Percentiles rank a stretch among this genome's conserved stretches.
Evolutionary conservation across 2,888 invertebrate species (phyloP).

Genomic region (Andricus curvator): DNA sequence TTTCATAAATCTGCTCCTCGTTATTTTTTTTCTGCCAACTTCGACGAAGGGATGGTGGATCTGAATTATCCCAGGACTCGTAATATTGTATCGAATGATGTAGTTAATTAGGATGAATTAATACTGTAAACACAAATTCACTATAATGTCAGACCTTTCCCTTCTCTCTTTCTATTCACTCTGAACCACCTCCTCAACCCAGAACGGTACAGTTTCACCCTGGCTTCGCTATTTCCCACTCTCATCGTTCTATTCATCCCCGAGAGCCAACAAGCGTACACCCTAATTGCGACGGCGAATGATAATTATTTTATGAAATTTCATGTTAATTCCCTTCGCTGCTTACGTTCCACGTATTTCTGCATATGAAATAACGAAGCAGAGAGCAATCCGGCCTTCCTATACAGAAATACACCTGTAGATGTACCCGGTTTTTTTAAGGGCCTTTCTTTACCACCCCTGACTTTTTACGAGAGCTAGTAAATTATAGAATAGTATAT

Average conservation of each 20-base stretch:
- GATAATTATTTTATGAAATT: slow-evolving; percentile 61
- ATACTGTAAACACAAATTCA: slow-evolving; percentile 60
- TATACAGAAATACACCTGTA: background rate
- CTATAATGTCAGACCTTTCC: slow-evolving; percentile 52
- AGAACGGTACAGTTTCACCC: slow-evolving; percentile 1
- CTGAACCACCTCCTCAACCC: slow-evolving; percentile 11
- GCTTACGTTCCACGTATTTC: slow-evolving; percentile 45
- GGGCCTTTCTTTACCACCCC: background rate
- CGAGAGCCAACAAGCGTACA: slow-evolving; percentile 60
- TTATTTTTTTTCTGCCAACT: background rate
- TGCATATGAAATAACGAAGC: slow-evolving; percentile 13
- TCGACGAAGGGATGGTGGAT: background rate
- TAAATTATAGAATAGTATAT: no score
- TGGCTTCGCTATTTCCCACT: slow-evolving; percentile 18
- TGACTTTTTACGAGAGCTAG: background rate
- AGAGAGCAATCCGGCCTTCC: background rate
- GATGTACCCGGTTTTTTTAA: background rate
- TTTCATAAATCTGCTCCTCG: background rate
- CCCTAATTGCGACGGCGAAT: slow-evolving; percentile 60
- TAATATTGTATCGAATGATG: slow-evolving; percentile 61
- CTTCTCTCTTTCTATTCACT: slow-evolving; percentile 36
- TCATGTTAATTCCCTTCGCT: slow-evolving; percentile 55
- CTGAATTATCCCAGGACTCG: slow-evolving; percentile 35
- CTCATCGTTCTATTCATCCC: slow-evolving; percentile 56
- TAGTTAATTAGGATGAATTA: slow-evolving; percentile 66